Evolutionary conservation across 2,797 vertebrate species (phyloP), one percentile per base, ranked within the genome.

Genomic region (Platyrinchus mystaceus): DNA sequence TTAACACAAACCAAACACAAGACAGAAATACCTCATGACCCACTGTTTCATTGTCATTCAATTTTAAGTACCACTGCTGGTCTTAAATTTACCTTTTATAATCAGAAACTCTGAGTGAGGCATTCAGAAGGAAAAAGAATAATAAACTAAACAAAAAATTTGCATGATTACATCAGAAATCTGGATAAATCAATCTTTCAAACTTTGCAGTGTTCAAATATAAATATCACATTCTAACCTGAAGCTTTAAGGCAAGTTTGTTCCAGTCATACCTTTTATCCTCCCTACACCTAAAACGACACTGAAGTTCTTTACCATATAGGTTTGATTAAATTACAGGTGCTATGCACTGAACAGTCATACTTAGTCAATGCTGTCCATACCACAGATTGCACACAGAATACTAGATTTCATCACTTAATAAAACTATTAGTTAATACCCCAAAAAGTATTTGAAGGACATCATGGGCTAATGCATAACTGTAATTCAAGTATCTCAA

Each of bases 391-490:
- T 56, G 79, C 69, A 89, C 18, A 80, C 7, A 84, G 60, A 84
- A 88, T 26, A 87, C 27, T 32, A 50, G 17, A 94, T 89, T 93
- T 96, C 88, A 96, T 84, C 94, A 90, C 68, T 94, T 86, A 91
- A 92, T 94, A 95, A 95, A 96, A 93, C 55, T 39, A 88, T 88
- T 90, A 95, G 60, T 64, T 92, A 73, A 74, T 28, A 87, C 55
- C 66, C 68, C 58, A 84, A 88, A 70, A 44, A 91, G 23, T 77
- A 69, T 58, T 43, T 86, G 78, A 96, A 95, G 76, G 76, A 83
- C 50, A 91, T 77, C 39, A 47, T 9, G 7, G 60, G 36, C 63
- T 96, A 81, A 75, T 47, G 71, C 19, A 73, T n/a, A 95, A 70
- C 22, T 91, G 63, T 75, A 79, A 50, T 94, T 93, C 73, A 82